These are phyloP conservation scores for Podarcis muralis DNA, from an alignment of 2,113 vertebrate species.

Conservation along the genomic window DNA sequence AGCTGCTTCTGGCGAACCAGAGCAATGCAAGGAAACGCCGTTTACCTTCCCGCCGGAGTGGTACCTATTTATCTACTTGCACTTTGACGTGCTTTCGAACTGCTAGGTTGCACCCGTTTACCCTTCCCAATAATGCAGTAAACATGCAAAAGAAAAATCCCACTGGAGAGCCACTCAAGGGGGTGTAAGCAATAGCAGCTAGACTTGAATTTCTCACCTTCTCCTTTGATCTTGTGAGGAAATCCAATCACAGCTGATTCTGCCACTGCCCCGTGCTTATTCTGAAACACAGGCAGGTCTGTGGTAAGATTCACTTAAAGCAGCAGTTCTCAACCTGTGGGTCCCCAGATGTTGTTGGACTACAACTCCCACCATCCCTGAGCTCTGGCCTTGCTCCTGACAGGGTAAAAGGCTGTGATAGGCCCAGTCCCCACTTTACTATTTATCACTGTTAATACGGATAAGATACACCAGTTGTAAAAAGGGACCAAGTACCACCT, in stretches of 20 bases:
- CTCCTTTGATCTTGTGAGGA: conserved; percentile 79
- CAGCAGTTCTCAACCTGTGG: too few species aligned
- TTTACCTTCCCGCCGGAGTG: too few species aligned
- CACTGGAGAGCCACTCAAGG: not conserved
- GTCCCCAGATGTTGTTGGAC: too few species aligned
- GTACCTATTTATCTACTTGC: too few species aligned
- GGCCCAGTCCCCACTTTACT: not conserved
- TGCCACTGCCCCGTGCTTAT: conserved; percentile 75
- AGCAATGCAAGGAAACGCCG: too few species aligned
- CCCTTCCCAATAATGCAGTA: fast-evolving
- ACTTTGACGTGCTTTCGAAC: too few species aligned
- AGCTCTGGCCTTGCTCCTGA: not conserved
- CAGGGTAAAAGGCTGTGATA: not conserved
- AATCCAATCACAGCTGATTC: conserved; percentile 81
- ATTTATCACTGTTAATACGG: not conserved
- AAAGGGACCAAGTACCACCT: not conserved
- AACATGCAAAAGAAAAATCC: not conserved
- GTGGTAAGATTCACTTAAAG: not conserved
- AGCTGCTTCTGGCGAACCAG: too few species aligned
- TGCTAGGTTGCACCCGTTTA: too few species aligned
- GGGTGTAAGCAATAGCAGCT: not conserved
- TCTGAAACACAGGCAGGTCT: conserved; percentile 70
- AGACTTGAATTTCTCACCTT: conserved; percentile 69
- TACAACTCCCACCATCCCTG: too few species aligned
- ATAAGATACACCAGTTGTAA: not conserved